These are phyloP conservation scores for Trachelus iudaicus DNA, from an alignment of 2,888 invertebrate species.

Conservation along the genomic window DNA sequence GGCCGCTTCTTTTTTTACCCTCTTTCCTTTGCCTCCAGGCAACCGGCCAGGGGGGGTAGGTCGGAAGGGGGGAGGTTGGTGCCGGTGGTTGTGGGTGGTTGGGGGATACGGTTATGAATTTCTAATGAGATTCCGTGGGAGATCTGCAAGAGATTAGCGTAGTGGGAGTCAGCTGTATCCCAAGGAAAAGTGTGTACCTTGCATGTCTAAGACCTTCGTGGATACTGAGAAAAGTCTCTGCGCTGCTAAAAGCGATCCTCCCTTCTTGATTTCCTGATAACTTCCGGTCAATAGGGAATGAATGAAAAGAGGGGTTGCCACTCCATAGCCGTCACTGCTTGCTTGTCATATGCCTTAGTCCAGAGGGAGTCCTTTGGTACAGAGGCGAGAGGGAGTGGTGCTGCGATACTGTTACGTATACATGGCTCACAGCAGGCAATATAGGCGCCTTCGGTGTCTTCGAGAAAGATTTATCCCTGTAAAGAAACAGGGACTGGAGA, in stretches of 20 bases:
- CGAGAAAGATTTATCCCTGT: background rate
- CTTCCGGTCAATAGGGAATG: background rate
- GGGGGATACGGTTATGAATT: slow-evolving; percentile 63
- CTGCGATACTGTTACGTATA: slow-evolving; percentile 8
- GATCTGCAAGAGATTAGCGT: slow-evolving; percentile 65
- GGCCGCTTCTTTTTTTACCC: slow-evolving; percentile 30
- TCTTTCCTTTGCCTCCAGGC: slow-evolving; percentile 15
- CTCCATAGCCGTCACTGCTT: background rate
- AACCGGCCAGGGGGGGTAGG: slow-evolving; percentile 10
- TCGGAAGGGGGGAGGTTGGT: slow-evolving; percentile 13
- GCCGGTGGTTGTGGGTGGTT: slow-evolving; percentile 32
- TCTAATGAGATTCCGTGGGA: slow-evolving; percentile 65
- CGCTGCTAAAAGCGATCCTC: slow-evolving; percentile 1
- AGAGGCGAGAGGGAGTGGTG: background rate
- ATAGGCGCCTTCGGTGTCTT: background rate
- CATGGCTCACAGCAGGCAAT: background rate
- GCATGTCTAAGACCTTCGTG: slow-evolving; percentile 50
- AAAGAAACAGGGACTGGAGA: background rate
- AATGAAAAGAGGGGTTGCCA: background rate
- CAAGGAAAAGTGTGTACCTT: slow-evolving; percentile 54
- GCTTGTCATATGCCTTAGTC: background rate
- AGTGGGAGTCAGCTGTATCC: slow-evolving; percentile 35
- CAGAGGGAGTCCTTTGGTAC: background rate
- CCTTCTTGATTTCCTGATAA: background rate
- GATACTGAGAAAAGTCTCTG: slow-evolving; percentile 23